A percentile compares a stretch with the other conserved stretches of the same genome.
Evolutionary conservation across 2,113 vertebrate genomes (phyloP).

Genomic region (Scolopax mira): DNA sequence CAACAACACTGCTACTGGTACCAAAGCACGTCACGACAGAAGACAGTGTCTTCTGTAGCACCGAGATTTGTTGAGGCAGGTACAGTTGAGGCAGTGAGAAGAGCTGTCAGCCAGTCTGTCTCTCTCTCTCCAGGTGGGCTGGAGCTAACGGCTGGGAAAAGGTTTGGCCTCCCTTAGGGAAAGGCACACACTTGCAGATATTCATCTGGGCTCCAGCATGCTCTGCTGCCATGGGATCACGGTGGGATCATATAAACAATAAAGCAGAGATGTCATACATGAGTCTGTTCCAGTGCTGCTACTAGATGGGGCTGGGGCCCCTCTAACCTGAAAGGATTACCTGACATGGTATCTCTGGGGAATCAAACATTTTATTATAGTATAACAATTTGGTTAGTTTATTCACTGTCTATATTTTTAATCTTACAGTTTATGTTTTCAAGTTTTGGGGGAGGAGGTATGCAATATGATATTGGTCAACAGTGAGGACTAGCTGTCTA

Average conservation of each 20-base stretch:
- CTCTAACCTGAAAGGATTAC: not conserved
- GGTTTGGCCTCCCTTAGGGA: not conserved
- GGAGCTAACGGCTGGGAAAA: not conserved
- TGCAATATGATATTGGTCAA: not conserved
- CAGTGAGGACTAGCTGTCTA: not conserved
- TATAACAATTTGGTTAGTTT: not conserved
- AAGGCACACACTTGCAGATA: not conserved
- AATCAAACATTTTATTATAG: not conserved
- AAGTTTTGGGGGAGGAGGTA: not conserved
- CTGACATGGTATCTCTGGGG: not conserved
- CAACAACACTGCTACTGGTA: rapidly evolving
- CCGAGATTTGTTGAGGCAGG: not conserved
- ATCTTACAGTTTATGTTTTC: not conserved
- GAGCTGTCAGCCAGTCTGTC: not conserved
- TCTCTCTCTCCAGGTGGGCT: not conserved
- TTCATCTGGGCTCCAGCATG: not conserved
- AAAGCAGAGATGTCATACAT: not conserved
- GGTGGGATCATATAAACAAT: not conserved
- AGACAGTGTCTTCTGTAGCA: not conserved
- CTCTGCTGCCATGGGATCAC: not conserved
- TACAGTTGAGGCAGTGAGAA: not conserved
- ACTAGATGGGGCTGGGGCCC: not conserved
- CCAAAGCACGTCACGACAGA: rapidly evolving
- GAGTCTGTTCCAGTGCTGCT: not conserved
- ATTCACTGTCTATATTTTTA: not conserved